Percentiles rank a stretch among this genome's conserved stretches.
Evolutionary conservation across 37 sponge, comb jelly and placozoan species (phyloP).

Genomic region (Beroe forskalii): DNA sequence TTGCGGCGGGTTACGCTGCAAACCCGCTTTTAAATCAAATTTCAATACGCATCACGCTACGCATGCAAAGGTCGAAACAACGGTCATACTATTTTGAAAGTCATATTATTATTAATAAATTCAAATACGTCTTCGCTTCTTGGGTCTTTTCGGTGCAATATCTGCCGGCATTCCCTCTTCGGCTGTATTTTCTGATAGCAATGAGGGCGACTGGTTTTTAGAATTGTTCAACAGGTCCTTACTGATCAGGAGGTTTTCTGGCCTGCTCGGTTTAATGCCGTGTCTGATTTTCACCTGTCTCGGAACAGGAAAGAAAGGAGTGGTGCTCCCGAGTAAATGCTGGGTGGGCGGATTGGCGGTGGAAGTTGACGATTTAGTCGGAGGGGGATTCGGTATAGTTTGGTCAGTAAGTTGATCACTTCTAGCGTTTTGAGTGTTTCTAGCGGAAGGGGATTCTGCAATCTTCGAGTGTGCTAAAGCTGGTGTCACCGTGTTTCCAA

Average conservation of each 20-base stretch:
- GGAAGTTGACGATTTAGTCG: no score
- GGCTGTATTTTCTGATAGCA: not conserved
- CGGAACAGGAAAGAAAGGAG: not conserved
- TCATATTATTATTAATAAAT: no score
- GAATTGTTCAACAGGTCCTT: not conserved
- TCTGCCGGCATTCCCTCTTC: not conserved
- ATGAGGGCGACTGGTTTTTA: not conserved
- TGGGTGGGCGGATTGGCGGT: constrained; percentile 21
- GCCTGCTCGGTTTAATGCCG: not conserved
- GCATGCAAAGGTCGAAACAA: no score
- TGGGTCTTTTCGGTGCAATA: not conserved
- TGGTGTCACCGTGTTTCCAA: no score
- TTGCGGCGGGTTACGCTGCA: no score
- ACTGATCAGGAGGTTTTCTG: not conserved
- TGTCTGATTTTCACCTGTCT: constrained; percentile 16
- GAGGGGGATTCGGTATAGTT: not conserved
- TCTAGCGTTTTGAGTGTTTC: no score
- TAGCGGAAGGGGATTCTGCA: no score
- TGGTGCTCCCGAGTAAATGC: not conserved
- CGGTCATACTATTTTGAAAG: no score
- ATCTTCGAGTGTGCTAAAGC: no score
- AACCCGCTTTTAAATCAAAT: no score
- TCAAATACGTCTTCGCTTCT: not conserved
- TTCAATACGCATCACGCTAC: no score
- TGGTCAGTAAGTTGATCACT: not conserved